Conservation (phyloP, 2,888 invertebrate genomes). For the Yponomeuta plumbellus region DNA sequence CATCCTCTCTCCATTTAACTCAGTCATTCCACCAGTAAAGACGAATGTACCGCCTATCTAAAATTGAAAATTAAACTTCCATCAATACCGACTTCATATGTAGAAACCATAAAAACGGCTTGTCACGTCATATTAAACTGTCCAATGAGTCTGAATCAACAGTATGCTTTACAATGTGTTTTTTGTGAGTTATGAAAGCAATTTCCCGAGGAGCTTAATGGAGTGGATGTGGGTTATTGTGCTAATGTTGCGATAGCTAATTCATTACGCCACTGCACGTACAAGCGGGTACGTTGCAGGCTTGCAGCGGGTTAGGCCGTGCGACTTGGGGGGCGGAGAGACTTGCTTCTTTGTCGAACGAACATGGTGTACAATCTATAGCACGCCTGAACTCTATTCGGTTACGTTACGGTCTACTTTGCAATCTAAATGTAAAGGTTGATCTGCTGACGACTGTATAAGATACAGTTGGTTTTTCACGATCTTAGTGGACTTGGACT, state of each 20-base stretch:
- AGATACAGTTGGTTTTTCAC: too few species aligned
- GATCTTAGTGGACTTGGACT: too few species aligned
- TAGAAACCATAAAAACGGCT: not conserved
- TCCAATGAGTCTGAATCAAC: conserved; percentile 1
- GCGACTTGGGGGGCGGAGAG: conserved; percentile 15
- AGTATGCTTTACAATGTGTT: conserved; percentile 17
- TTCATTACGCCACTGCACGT: conserved; percentile 41
- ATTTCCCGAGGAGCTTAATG: conserved; percentile 49
- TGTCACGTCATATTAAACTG: not conserved
- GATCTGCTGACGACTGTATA: too few species aligned
- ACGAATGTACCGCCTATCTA: not conserved
- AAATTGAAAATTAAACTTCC: conserved; percentile 3
- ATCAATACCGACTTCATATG: not conserved
- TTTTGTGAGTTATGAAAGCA: conserved; percentile 36
- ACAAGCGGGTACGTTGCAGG: conserved; percentile 31
- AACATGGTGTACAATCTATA: not conserved
- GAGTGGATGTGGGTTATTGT: conserved; percentile 58
- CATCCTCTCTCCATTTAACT: not conserved
- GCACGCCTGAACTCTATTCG: too few species aligned
- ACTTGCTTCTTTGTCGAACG: not conserved
- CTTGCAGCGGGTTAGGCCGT: conserved; percentile 24
- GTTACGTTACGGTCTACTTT: too few species aligned
- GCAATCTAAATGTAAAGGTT: too few species aligned
- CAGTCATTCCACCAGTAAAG: not conserved
- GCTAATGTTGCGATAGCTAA: conserved; percentile 56